Base-by-base conservation (phyloP, 2,888 invertebrate genomes). In the Endomychus coccineus region DNA sequence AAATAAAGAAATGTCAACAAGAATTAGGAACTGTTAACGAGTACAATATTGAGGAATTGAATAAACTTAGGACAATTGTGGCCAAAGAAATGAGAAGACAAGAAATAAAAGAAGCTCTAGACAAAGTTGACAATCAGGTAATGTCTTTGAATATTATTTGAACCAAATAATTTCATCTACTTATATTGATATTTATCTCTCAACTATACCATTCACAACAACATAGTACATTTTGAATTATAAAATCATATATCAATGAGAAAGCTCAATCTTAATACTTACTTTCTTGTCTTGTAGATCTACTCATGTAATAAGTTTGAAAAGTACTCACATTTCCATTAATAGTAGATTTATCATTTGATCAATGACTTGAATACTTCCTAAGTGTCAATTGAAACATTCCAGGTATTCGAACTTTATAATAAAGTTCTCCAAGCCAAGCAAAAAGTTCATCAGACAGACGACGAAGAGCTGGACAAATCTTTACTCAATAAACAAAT, bases 1-100 rank as follows among this genome's bases (percentile, higher is more conserved):
- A 94, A 70, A 83, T 95, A 9, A 85, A 86, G 56, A 78, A 84
- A 53, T 89, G 91, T 49, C 87, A 90, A 55, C 78, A 83, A 39
- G 90, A 92, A 64, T 66, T 89, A 11, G 72, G 75, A 31, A 77
- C 79, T 13, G 75, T 89, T 4, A 78, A 87, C 46, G 78, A 80
- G 64, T 86, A 89, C 58, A 95, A 95, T 60, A 51, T 61, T 29
- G 54, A 55, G 14, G 62, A 65, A 49, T 44, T 65, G 29, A 59
- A 53, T 24, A 62, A 64, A 40, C 44, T 66, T 15, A 53, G 55
- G 35, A 46, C 48, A 9, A 53, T 57, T 4, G 59, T 62, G 4
- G 42, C 52, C 13, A 60, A 57, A 48, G 65, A 67, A 47, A 43
- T 65, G 32, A 51, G 55, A 14, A 51, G 58, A 19, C 64, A 63